Base-by-base conservation (phyloP, 2,888 invertebrate species). In the Rhabditoides inermis region DNA sequence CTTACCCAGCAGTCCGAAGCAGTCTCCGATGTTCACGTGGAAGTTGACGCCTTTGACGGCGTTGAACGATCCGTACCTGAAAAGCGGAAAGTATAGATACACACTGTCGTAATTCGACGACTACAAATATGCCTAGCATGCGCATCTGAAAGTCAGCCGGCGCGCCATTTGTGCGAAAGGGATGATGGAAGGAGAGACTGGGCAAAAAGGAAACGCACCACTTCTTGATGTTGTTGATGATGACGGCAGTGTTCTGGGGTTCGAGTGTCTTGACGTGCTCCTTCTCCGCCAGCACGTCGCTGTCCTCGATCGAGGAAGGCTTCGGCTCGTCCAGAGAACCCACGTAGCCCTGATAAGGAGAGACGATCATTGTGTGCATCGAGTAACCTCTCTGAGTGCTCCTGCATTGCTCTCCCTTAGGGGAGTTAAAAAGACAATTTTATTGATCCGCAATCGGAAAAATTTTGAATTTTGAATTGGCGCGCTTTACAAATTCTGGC, bases 11-110 rank as follows among this genome's bases (percentile, higher is more conserved):
- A 71, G 51, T 10, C 71, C 71, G 48, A 71, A 71, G 48, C 70
- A 70, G 40, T 68, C 63, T 12, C 59, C 57, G 1, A 56, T 60
- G 36, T 61, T 60, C 6, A 68, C 66, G 40, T 69, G 69, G 61
- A 71, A 71, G 30, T 59, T 65, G 49, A 71, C 64, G 26, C 68
- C 70, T 32, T 69, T 69, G 12, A 69, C 69, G 7, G 69, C 69
- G 42, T 65, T 62, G 56, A 69, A 69, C 26, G 55, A 53, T 36
- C 69, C 69, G 55, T 69, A 69, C 53, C 62, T 61, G 45, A 45
- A 45, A 28, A 37, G n/a, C 1, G 18, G 5, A 15, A 20, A 25
- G 10, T n/a, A n/a, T 40, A 40, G 15, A n/a, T n/a, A 40, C 40
- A n/a, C 20, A 12, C 10, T 10, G 18, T 15, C 32, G 32, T 32